Conservation (phyloP, 2,888 invertebrate genomes). For the Athalia rosae region DNA sequence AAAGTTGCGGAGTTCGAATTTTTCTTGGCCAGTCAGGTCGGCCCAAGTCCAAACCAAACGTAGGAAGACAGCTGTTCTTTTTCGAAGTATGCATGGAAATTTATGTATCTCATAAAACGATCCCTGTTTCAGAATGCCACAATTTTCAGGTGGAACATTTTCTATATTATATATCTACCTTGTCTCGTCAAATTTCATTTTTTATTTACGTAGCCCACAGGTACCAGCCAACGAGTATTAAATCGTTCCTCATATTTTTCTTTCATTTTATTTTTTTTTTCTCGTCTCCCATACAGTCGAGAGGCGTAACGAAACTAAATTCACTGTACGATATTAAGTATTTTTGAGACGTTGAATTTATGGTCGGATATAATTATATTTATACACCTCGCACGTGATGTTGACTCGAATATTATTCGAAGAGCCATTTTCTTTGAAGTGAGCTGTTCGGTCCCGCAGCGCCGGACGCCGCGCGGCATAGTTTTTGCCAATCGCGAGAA, state of each 20-base stretch:
- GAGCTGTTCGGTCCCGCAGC: neutral
- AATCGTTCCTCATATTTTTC: slow-evolving; percentile 1
- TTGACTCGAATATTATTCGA: too few species aligned
- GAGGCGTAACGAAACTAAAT: too few species aligned
- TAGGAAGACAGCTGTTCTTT: slow-evolving; percentile 41
- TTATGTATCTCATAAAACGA: slow-evolving; percentile 42
- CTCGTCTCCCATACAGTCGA: too few species aligned
- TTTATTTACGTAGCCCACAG: slow-evolving; percentile 12
- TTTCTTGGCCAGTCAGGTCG: slow-evolving; percentile 19
- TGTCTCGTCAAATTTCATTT: slow-evolving; percentile 42
- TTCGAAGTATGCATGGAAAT: slow-evolving; percentile 31
- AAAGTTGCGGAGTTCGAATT: slow-evolving; percentile 13
- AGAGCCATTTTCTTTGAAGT: neutral
- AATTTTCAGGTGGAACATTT: slow-evolving; percentile 41
- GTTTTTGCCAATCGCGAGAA: neutral
- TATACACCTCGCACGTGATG: too few species aligned
- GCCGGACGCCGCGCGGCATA: neutral
- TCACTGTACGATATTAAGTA: too few species aligned
- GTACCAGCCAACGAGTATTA: slow-evolving; percentile 4
- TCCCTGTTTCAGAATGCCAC: slow-evolving; percentile 40
- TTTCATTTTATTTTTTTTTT: neutral
- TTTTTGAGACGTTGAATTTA: too few species aligned
- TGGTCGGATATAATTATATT: too few species aligned
- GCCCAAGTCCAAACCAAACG: slow-evolving; percentile 20
- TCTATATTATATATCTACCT: neutral